phyloP scores from a whole-genome alignment of 2,888 invertebrate species.

The Harpagoxenus sublaevis region DNA sequence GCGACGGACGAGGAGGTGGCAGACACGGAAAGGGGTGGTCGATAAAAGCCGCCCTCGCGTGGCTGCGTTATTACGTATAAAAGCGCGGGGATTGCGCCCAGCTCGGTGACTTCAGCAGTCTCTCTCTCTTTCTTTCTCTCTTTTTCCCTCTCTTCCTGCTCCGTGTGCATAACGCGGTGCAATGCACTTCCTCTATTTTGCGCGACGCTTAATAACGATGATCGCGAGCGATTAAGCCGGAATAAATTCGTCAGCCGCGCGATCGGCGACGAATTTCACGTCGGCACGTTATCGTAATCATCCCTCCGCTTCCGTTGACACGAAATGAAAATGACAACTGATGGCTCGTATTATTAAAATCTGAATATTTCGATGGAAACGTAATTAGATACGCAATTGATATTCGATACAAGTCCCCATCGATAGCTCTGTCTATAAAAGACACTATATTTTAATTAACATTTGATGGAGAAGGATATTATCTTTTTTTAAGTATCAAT shows the following conservation, averaged over 20 bases:
- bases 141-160: constrained; percentile 22
- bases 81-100: constrained; percentile 71
- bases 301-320: neutral
- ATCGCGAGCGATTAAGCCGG: constrained; percentile 67
- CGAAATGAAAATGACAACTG: neutral
- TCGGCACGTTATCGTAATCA: neutral
- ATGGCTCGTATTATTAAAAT: neutral
- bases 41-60: constrained; percentile 76
- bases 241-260: constrained; percentile 43
- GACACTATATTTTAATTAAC: neutral
- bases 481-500: neutral
- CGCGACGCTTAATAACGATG: constrained; percentile 66
- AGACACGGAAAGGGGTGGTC: constrained; percentile 72
- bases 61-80: constrained; percentile 78
- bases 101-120: constrained; percentile 65
- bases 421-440: neutral
- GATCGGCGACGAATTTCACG: neutral
- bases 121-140: constrained; percentile 32
- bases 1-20: constrained; percentile 56
- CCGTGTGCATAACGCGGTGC: constrained; percentile 45
- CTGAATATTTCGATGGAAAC: neutral
- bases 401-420: neutral
- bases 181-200: constrained; percentile 47
- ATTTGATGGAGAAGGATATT: neutral
- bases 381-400: constrained; percentile 5